phyloP scores from a whole-genome alignment of 2,797 vertebrate genomes.

The Eptatretus atami region DNA sequence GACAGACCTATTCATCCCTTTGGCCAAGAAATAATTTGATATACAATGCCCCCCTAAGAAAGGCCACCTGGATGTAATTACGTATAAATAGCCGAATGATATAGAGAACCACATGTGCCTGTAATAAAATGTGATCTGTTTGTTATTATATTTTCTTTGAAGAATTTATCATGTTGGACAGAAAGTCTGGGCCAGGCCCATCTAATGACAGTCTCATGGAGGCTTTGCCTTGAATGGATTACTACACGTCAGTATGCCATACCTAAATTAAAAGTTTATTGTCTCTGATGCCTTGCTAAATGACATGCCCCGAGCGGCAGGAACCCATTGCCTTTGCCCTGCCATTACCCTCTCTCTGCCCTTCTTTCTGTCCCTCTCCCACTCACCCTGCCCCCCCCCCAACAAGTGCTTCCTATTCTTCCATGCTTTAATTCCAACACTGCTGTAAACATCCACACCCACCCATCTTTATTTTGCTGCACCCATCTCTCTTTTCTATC shows the following conservation, averaged over 20 bases:
- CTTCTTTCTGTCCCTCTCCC: no score
- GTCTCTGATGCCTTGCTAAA: no score
- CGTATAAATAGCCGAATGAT: conserved; percentile 3
- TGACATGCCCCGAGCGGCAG: no score
- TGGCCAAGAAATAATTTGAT: conserved; percentile 2
- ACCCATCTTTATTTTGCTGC: no score
- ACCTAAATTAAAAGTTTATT: no score
- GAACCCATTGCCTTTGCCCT: no score
- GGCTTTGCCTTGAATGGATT: not conserved
- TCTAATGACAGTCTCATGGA: not conserved
- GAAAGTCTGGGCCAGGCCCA: not conserved
- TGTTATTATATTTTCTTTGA: conserved; percentile 1
- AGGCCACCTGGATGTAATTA: conserved; percentile 4
- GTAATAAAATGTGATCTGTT: conserved; percentile 6
- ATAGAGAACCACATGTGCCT: not conserved
- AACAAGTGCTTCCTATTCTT: no score
- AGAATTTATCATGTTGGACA: conserved; percentile 4
- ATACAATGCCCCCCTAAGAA: not conserved
- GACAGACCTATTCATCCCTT: conserved; percentile 2
- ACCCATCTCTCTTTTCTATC: no score
- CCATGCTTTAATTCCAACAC: no score
- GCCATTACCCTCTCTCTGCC: no score
- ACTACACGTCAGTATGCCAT: not conserved
- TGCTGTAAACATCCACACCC: no score
- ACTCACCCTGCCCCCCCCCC: no score